Conservation (phyloP, 2,888 invertebrate species). For the Drosophila borealis region DNA sequence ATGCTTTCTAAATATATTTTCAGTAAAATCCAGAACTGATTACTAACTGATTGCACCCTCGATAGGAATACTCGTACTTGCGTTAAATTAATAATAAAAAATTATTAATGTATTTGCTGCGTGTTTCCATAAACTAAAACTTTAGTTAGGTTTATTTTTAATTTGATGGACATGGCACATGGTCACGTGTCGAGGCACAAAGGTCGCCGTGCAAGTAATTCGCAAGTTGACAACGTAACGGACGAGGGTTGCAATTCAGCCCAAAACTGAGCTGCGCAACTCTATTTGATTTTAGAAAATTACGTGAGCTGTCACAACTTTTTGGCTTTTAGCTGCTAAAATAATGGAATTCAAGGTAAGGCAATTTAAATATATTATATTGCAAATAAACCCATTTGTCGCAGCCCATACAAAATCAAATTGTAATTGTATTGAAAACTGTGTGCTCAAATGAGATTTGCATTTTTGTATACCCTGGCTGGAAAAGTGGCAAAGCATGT, state of each 20-base stretch:
- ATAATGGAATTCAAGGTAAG: slow-evolving; percentile 13
- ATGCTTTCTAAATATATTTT: too few relatives aligned
- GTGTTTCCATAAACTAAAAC: slow-evolving; percentile 6
- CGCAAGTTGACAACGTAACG: slow-evolving; percentile 10
- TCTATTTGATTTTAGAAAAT: slow-evolving; percentile 15
- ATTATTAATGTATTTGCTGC: slow-evolving; percentile 30
- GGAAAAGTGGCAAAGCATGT: not conserved
- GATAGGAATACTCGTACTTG: too few relatives aligned
- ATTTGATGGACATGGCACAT: slow-evolving; percentile 23
- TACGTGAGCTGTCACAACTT: slow-evolving; percentile 50
- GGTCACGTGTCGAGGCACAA: not conserved
- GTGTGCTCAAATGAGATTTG: slow-evolving; percentile 1
- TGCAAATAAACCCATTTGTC: slow-evolving; percentile 9
- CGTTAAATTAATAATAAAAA: not conserved
- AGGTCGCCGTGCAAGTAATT: not conserved
- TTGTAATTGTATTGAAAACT: slow-evolving; percentile 16
- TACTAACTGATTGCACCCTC: too few relatives aligned
- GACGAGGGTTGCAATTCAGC: slow-evolving; percentile 26
- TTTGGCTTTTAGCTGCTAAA: slow-evolving; percentile 19
- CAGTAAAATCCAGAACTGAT: too few relatives aligned
- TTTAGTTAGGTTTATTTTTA: slow-evolving; percentile 16
- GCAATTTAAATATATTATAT: slow-evolving; percentile 12
- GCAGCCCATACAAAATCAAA: slow-evolving; percentile 17
- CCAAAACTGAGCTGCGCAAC: slow-evolving; percentile 4
- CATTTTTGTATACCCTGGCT: slow-evolving; percentile 13